phyloP scores from a whole-genome alignment of 2,888 invertebrate species.

The Epirrita christyi region DNA sequence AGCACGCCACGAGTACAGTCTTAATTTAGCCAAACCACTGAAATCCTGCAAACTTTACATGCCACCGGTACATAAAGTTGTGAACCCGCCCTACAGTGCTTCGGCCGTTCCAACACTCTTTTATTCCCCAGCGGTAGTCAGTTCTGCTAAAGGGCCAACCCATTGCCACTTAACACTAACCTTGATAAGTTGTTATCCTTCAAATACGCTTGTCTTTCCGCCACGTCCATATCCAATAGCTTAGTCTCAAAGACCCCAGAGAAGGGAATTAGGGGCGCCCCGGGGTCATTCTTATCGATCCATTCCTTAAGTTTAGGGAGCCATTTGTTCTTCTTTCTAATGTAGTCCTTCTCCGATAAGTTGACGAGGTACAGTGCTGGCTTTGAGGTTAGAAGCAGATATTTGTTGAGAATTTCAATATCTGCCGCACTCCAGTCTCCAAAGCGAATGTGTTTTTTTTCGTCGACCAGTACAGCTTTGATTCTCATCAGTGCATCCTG shows the following conservation, averaged over 20 bases:
- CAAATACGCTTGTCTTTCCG: constrained; percentile 90
- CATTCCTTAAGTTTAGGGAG: constrained; percentile 98
- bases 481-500: constrained; percentile 95
- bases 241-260: constrained; percentile 96
- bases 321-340: constrained; percentile 99
- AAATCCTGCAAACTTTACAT: too few species aligned
- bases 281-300: constrained; percentile 98
- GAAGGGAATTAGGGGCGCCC: constrained; percentile 97
- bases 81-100: too few species aligned
- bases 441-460: constrained; percentile 97
- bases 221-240: constrained; percentile 92
- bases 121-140: too few species aligned
- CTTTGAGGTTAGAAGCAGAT: constrained; percentile 98
- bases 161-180: constrained; percentile 69
- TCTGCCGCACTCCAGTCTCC: constrained; percentile 97
- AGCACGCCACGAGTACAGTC: too few species aligned
- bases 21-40: too few species aligned
- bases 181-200: constrained; percentile 93
- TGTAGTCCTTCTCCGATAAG: constrained; percentile 98
- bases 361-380: constrained; percentile 99
- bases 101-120: too few species aligned
- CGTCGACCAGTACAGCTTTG: constrained; percentile 92
- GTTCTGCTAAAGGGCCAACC: too few species aligned
- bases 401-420: constrained; percentile 97
- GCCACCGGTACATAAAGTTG: too few species aligned